These are phyloP conservation scores for Eurosta solidaginis DNA, from an alignment of 1,140 invertebrate species.

Conservation along the genomic window DNA sequence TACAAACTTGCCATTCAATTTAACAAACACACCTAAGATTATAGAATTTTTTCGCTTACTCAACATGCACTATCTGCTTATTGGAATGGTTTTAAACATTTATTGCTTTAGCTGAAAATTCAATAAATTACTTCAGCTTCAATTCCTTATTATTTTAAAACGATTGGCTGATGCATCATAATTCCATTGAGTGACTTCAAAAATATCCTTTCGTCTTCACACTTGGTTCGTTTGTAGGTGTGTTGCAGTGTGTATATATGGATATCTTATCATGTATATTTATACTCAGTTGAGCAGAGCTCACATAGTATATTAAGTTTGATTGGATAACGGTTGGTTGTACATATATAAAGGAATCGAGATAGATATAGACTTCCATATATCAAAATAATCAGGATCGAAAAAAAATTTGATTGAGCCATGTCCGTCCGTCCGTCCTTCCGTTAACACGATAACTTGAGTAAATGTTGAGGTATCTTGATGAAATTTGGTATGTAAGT, in stretches of 20 bases:
- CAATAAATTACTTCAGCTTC: conserved; percentile 21
- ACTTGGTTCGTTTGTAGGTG: not conserved
- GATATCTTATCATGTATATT: not conserved
- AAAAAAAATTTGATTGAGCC: too few relatives aligned
- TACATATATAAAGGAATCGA: too few relatives aligned
- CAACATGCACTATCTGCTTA: not conserved
- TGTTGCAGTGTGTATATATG: not conserved
- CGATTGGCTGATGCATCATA: conserved; percentile 20
- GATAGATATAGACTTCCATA: too few relatives aligned
- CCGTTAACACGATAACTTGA: too few relatives aligned
- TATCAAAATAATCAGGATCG: too few relatives aligned
- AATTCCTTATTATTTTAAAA: conserved; percentile 9
- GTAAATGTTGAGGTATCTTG: too few relatives aligned
- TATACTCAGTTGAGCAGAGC: too few relatives aligned
- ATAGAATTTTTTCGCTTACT: not conserved
- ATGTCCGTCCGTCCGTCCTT: too few relatives aligned
- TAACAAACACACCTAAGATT: not conserved
- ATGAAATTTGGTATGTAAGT: too few relatives aligned
- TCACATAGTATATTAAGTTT: too few relatives aligned
- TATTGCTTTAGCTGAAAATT: conserved; percentile 2
- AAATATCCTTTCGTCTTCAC: conserved; percentile 9
- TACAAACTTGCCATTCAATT: not conserved
- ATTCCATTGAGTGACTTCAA: conserved; percentile 9
- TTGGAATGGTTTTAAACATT: not conserved
- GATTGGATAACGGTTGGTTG: too few relatives aligned